Conservation (phyloP, 2,797 vertebrate genomes). For the Tarsius wallacei region DNA sequence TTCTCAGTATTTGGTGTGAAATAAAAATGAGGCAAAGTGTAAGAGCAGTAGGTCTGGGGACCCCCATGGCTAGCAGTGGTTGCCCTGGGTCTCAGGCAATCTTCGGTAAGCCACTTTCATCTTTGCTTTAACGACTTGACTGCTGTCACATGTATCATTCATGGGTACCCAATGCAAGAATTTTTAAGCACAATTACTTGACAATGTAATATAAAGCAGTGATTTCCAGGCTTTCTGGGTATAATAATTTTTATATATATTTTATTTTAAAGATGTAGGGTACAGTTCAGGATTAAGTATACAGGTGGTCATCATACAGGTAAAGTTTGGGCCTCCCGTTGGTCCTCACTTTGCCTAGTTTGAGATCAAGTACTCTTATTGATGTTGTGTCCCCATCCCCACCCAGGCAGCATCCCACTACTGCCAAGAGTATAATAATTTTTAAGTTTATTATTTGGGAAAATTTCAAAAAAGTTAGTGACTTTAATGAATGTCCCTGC, state of each 20-base stretch:
- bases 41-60: not conserved
- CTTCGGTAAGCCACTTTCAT: not conserved
- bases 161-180: not conserved
- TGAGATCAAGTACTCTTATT: too few relatives aligned
- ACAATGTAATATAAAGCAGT: not conserved
- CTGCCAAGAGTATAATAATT: not conserved
- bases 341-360: too few relatives aligned
- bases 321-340: too few relatives aligned
- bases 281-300: too few relatives aligned
- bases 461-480: not conserved
- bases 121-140: not conserved
- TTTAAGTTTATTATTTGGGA: not conserved
- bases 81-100: not conserved
- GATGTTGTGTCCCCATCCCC: too few relatives aligned
- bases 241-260: not conserved
- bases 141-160: not conserved
- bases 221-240: not conserved
- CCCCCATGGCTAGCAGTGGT: not conserved
- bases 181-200: constrained; percentile 47
- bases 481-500: not conserved
- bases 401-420: too few relatives aligned
- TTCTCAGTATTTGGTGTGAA: not conserved
- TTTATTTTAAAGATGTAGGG: too few relatives aligned
- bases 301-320: too few relatives aligned
- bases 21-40: not conserved